These are phyloP conservation scores for Ophion ellenae DNA, from an alignment of 2,888 invertebrate species.

Conservation along the genomic window DNA sequence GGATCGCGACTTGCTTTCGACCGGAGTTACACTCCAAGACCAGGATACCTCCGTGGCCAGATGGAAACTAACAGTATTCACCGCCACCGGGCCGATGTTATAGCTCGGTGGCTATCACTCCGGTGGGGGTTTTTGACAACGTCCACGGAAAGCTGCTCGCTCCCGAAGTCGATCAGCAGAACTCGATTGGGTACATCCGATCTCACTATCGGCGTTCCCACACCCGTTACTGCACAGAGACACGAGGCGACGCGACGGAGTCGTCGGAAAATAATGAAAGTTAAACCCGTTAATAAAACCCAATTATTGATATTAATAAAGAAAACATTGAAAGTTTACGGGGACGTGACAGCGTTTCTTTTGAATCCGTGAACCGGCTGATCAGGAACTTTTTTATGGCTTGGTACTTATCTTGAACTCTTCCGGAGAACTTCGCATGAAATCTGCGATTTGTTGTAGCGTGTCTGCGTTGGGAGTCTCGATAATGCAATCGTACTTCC, in stretches of 20 bases:
- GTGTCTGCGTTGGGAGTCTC: slow-evolving; percentile 4
- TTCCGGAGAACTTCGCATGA: slow-evolving; percentile 8
- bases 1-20: no score
- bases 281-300: not conserved
- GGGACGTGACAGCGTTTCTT: slow-evolving; percentile 26
- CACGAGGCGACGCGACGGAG: not conserved
- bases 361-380: slow-evolving; percentile 21
- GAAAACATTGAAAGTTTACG: slow-evolving; percentile 42
- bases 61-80: no score
- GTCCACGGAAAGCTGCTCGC: no score
- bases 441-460: slow-evolving; percentile 11
- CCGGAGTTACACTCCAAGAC: no score
- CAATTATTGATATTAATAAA: slow-evolving; percentile 53
- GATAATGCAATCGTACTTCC: slow-evolving; percentile 21
- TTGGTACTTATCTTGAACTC: not conserved
- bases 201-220: no score
- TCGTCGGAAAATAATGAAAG: not conserved
- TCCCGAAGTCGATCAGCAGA: no score
- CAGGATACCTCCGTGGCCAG: no score
- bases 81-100: no score
- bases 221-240: no score
- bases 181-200: no score
- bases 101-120: no score
- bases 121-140: no score
- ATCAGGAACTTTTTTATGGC: not conserved